These are phyloP conservation scores for Spizaetus ornatus DNA, from an alignment of 2,113 vertebrate genomes.

Conservation along the genomic window DNA sequence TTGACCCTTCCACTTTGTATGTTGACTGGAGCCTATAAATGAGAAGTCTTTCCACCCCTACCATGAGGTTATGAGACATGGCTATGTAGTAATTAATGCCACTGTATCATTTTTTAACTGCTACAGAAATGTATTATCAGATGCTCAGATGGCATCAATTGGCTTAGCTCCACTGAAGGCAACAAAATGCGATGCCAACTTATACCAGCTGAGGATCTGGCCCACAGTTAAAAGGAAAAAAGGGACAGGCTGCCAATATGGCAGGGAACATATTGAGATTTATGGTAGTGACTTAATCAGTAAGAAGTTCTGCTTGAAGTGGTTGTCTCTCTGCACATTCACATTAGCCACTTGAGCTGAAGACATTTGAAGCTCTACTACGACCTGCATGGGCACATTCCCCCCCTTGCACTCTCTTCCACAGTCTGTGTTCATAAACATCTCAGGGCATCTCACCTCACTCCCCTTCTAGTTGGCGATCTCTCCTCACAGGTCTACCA, in stretches of 20 bases:
- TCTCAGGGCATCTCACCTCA: not conserved
- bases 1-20: slow-evolving; percentile 4
- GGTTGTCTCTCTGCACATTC: not conserved
- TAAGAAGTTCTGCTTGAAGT: slow-evolving; percentile 44
- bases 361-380: not conserved
- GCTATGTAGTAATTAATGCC: slow-evolving; percentile 46
- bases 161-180: slow-evolving; percentile 53
- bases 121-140: slow-evolving; percentile 41
- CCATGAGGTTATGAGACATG: slow-evolving; percentile 19
- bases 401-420: not conserved
- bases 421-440: not conserved
- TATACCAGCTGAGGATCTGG: slow-evolving; percentile 57
- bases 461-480: not conserved
- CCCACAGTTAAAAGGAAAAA: slow-evolving; percentile 48
- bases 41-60: not conserved
- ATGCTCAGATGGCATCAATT: slow-evolving; percentile 56
- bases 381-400: not conserved
- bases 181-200: slow-evolving; percentile 23
- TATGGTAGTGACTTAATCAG: slow-evolving; percentile 46
- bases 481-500: not conserved
- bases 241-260: slow-evolving; percentile 53
- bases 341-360: not conserved
- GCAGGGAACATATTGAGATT: slow-evolving; percentile 63
- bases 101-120: slow-evolving; percentile 26
- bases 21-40: not conserved